Evolutionary conservation across 2,113 vertebrate species (phyloP).

Genomic region (Eudyptes chrysolophus): DNA sequence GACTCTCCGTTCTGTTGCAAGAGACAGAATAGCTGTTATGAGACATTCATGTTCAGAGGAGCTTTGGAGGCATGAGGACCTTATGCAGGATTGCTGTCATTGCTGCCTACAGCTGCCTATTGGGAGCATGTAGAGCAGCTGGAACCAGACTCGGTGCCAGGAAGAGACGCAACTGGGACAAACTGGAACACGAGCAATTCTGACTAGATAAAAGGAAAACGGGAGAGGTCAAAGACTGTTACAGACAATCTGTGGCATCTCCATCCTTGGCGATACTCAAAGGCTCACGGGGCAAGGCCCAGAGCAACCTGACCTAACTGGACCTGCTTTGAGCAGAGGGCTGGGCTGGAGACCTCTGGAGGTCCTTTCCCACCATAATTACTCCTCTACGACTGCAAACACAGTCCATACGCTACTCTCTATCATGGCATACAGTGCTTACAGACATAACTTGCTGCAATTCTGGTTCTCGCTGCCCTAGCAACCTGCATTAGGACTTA

Average conservation of each 20-base stretch:
- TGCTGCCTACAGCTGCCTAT: neutral
- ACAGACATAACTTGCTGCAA: neutral
- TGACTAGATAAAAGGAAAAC: neutral
- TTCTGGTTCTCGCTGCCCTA: neutral
- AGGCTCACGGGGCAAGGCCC: neutral
- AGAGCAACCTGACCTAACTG: neutral
- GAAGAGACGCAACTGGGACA: neutral
- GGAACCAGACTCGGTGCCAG: neutral
- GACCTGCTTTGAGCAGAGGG: neutral
- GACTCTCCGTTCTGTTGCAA: neutral
- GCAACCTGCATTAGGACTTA: neutral
- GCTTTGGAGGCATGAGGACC: neutral
- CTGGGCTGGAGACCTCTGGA: neutral
- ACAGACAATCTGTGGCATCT: neutral
- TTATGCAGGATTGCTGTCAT: neutral
- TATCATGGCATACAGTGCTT: neutral
- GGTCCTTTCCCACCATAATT: neutral
- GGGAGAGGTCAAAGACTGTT: neutral
- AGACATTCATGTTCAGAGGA: neutral
- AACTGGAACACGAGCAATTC: neutral
- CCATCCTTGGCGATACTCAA: neutral
- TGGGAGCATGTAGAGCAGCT: neutral
- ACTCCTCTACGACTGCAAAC: neutral
- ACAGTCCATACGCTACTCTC: neutral
- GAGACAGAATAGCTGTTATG: neutral